A percentile compares a stretch with the other conserved stretches of the same genome.
These are phyloP conservation scores for Echiichthys vipera DNA, from an alignment of 2,797 vertebrate species.

Conservation along the genomic window DNA sequence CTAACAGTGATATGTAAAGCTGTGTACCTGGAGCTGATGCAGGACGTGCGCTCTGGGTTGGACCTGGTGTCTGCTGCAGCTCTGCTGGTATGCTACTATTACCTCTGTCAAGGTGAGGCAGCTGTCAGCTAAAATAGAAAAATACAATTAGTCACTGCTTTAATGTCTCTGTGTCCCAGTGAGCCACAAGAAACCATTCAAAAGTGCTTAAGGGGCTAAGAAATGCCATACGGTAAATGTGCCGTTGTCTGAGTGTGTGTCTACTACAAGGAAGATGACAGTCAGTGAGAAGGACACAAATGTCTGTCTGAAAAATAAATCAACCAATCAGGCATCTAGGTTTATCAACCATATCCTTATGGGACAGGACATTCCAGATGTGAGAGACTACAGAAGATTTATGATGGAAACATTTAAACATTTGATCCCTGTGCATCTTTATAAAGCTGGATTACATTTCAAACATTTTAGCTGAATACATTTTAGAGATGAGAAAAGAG, in stretches of 20 bases:
- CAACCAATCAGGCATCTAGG: slow-evolving; percentile 57
- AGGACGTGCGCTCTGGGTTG: slow-evolving; percentile 75
- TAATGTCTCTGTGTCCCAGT: slow-evolving; percentile 60
- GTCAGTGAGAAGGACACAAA: slow-evolving; percentile 55
- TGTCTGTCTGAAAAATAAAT: slow-evolving; percentile 59
- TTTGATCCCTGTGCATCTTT: slow-evolving; percentile 44
- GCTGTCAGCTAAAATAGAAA: slow-evolving; percentile 77
- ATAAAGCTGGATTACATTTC: slow-evolving; percentile 27
- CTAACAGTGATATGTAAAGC: background rate
- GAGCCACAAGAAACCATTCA: slow-evolving; percentile 52
- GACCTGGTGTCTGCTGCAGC: slow-evolving; percentile 82
- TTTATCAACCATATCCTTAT: slow-evolving; percentile 50
- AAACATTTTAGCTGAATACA: background rate
- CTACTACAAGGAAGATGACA: slow-evolving; percentile 35
- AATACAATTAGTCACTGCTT: slow-evolving; percentile 51
- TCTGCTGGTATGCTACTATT: slow-evolving; percentile 79
- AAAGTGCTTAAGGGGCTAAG: slow-evolving; percentile 54
- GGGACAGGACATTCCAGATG: slow-evolving; percentile 49
- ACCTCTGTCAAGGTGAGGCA: slow-evolving; percentile 79
- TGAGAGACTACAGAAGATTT: slow-evolving; percentile 33
- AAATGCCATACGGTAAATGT: slow-evolving; percentile 63
- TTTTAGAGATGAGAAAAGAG: background rate
- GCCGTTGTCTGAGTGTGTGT: slow-evolving; percentile 3
- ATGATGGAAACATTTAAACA: slow-evolving; percentile 24
- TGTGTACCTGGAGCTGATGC: slow-evolving; percentile 83